Evolutionary conservation across 2,797 vertebrate genomes (phyloP), one percentile per base, ranked within the genome.

Genomic region (Sorex maritimensis): DNA sequence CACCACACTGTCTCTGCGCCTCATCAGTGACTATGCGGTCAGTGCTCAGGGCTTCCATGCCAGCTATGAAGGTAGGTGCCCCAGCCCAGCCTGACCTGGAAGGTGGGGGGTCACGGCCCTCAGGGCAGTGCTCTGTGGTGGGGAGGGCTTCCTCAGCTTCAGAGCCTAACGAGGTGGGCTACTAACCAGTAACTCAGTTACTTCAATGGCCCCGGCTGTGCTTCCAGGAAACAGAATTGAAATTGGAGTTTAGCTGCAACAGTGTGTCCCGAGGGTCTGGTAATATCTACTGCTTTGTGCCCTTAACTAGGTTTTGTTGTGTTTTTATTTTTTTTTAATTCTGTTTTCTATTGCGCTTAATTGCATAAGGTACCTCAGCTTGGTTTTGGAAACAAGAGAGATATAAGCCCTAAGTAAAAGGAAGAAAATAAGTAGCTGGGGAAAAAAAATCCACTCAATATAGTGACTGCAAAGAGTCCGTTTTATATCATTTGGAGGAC

Each of bases 1-100:
- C 91, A 97, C 98, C 26, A 98, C 98, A 90, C 98, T 99, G 95
- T 99, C 99, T 78, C 97, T 99, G 95, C 99, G 99, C 98, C 98
- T 99, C 3, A 97, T 99, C 93, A 99, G 99, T 0, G 99, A 99
- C 98, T 99, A 99, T 0, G 99, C 99, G 0, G 99, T 99, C 97
- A 99, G 99, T 1, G 99, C 99, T 63, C 99, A 99, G 98, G 99
- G 99, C 96, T 99, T 99, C 97, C 99, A 98, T 92, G 99, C 99
- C 26, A 97, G 74, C 97, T 99, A 99, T 3, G 99, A 99, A 99
- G 99, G 99, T 99, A 99, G 98, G 97, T 95, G 34, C 12, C 63
- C 41, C 44, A 38, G 13, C 13, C n/a, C 30, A 72, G 71, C 34
- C 41, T 12, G 9, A 24, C 9, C 0, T 3, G 21, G 23, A 17